Conservation (phyloP, 2,113 vertebrate genomes). For the Trematomus loennbergii region DNA sequence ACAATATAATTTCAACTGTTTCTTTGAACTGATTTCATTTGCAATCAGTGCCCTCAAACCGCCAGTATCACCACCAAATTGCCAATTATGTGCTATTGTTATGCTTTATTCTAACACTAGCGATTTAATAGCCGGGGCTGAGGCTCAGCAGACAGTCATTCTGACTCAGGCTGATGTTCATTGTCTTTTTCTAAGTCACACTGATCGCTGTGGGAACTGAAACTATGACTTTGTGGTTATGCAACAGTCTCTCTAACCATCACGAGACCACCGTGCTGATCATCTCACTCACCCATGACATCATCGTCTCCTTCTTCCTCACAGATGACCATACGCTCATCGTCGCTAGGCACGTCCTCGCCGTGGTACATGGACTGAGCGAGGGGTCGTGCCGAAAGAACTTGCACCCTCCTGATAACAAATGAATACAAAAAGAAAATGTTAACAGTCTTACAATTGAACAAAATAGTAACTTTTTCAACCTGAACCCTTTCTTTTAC, state of each 20-base stretch:
- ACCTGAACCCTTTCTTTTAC: too few species aligned
- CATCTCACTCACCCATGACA: conserved; percentile 88
- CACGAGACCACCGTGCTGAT: neutral
- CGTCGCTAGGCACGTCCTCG: conserved; percentile 93
- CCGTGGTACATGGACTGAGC: conserved; percentile 79
- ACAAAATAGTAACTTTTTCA: too few species aligned
- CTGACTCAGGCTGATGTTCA: conserved; percentile 1
- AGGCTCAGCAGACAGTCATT: neutral
- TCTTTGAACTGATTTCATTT: neutral
- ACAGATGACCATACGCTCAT: conserved; percentile 93
- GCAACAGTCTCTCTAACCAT: conserved; percentile 19
- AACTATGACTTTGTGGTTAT: conserved; percentile 26
- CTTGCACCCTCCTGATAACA: conserved; percentile 68
- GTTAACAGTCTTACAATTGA: neutral
- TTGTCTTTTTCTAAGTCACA: neutral
- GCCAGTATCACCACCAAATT: neutral
- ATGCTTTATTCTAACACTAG: conserved; percentile 19
- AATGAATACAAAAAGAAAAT: neutral
- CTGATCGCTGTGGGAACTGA: conserved; percentile 42
- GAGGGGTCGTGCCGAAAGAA: conserved; percentile 56
- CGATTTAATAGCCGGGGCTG: neutral
- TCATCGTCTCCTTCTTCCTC: conserved; percentile 93
- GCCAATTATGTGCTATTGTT: conserved; percentile 6
- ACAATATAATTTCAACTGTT: neutral
- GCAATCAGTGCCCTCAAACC: neutral